phyloP scores from a whole-genome alignment of 2,888 invertebrate genomes.

The Caenorhabditis becei region DNA sequence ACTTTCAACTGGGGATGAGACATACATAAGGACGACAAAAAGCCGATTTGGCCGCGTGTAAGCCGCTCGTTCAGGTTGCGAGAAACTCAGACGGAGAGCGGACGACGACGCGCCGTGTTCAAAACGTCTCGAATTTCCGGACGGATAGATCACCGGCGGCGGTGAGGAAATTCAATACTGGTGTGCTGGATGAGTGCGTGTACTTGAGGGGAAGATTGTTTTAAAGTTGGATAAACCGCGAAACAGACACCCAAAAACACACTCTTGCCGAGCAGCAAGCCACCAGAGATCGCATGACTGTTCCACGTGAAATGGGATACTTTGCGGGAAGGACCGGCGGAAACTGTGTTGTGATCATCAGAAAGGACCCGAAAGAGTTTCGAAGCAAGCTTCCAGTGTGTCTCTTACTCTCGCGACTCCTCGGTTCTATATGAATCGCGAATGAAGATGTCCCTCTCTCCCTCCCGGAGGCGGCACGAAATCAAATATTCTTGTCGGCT shows the following conservation, averaged over 20 bases:
- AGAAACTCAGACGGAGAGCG: constrained; percentile 16
- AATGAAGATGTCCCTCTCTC: constrained; percentile 25
- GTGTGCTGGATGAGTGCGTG: constrained; percentile 19
- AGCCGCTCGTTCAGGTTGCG: constrained; percentile 7
- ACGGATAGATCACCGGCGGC: constrained; percentile 40
- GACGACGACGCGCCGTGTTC: constrained; percentile 19
- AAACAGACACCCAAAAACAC: constrained; percentile 28
- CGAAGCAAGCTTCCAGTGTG: no score
- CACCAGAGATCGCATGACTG: constrained; percentile 13
- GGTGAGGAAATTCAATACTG: constrained; percentile 35
- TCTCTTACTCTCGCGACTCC: neutral
- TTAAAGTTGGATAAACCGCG: constrained; percentile 23
- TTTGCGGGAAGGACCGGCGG: neutral
- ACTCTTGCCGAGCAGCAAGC: constrained; percentile 1
- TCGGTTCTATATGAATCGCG: constrained; percentile 24
- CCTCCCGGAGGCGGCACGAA: neutral
- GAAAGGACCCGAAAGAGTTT: neutral
- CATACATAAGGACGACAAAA: constrained; percentile 3
- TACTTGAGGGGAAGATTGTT: constrained; percentile 25
- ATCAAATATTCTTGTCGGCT: constrained; percentile 39
- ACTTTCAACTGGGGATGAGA: constrained; percentile 6
- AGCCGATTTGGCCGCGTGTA: constrained; percentile 16
- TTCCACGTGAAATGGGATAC: constrained; percentile 1
- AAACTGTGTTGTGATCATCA: constrained; percentile 14
- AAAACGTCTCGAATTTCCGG: constrained; percentile 59